phyloP scores from a whole-genome alignment of 2,888 invertebrate genomes.

The Camponotus fellah region DNA sequence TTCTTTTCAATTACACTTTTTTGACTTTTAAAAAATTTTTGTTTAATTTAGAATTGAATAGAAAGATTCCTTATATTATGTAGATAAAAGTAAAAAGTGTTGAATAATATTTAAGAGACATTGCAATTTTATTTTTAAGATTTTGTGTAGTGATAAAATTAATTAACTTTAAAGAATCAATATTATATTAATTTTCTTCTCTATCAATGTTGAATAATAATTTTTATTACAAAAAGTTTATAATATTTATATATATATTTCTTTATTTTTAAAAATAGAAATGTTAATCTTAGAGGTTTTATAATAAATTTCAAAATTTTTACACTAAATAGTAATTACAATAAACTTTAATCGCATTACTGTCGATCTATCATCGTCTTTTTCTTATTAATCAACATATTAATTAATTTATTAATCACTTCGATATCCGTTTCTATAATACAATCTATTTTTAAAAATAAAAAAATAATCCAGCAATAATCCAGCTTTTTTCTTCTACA shows the following conservation, averaged over 20 bases:
- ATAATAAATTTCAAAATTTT: background rate
- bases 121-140: background rate
- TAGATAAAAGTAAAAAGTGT: background rate
- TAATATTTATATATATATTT: background rate
- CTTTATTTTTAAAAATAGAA: background rate
- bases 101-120: background rate
- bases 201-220: background rate
- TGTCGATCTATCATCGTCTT: background rate
- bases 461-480: background rate
- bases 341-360: background rate
- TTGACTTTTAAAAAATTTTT: background rate
- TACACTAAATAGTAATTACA: background rate
- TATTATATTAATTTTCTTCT: background rate
- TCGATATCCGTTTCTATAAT: background rate
- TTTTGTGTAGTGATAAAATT: background rate
- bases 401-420: background rate
- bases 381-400: background rate
- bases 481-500: background rate
- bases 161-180: background rate
- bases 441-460: background rate
- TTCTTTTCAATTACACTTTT: background rate
- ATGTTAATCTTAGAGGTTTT: too few species aligned
- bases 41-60: background rate
- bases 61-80: background rate
- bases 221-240: background rate